These are phyloP conservation scores for Digitonthophagus gazella DNA, from an alignment of 2,888 invertebrate species.

Conservation along the genomic window DNA sequence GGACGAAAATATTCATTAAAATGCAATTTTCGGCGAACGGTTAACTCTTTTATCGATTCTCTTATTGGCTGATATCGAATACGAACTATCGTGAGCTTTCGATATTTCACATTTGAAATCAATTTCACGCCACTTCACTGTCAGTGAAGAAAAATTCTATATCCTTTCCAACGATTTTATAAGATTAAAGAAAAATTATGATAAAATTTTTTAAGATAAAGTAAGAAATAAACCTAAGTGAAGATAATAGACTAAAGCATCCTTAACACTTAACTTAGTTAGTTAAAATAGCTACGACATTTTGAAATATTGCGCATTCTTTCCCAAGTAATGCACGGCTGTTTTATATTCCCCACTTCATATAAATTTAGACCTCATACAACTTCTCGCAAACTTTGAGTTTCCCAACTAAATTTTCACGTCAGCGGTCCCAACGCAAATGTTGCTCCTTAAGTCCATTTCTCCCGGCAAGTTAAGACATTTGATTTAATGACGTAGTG, in stretches of 20 bases:
- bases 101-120: constrained; percentile 3
- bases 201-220: background rate
- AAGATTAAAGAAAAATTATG: no score
- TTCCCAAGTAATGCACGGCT: constrained; percentile 1
- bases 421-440: constrained; percentile 14
- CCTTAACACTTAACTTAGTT: background rate
- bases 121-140: constrained; percentile 12
- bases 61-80: background rate
- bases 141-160: no score
- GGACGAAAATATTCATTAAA: no score
- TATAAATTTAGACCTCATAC: constrained; percentile 12
- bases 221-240: background rate
- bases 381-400: constrained; percentile 14
- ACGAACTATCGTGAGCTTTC: constrained; percentile 15
- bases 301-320: background rate
- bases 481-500: constrained; percentile 13
- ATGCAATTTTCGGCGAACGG: constrained; percentile 17
- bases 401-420: constrained; percentile 14
- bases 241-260: background rate
- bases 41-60: background rate
- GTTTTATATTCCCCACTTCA: constrained; percentile 14
- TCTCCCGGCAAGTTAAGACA: constrained; percentile 14
- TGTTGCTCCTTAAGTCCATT: constrained; percentile 15
- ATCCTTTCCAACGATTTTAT: no score
- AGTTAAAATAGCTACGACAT: background rate